Percentiles rank a stretch among this genome's conserved stretches.
Conservation (phyloP, 2,888 invertebrate genomes). For the Orthosia gothica region DNA sequence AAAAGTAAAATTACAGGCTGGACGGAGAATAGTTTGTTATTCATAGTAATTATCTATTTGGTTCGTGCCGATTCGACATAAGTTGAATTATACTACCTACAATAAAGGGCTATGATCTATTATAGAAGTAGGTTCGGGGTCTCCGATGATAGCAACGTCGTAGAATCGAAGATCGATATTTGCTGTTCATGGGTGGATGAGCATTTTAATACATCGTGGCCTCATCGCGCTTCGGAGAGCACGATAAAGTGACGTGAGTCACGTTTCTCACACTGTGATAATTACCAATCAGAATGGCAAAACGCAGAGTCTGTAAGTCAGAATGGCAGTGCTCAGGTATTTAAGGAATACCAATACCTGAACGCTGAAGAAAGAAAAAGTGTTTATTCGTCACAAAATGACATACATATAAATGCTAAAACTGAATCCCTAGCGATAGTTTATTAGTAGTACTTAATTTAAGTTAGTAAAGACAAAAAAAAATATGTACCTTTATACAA, state of each 20-base stretch:
- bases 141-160: not conserved
- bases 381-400: no score
- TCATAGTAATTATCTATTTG: not conserved
- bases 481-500: no score
- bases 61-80: not conserved
- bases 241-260: not conserved
- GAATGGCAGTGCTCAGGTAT: not conserved
- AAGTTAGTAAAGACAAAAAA: no score
- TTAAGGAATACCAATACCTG: not conserved
- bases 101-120: not conserved
- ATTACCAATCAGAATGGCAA: not conserved
- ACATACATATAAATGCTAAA: no score
- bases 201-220: constrained; percentile 34
- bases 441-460: no score
- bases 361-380: no score
- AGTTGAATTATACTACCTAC: not conserved
- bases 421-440: no score
- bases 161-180: constrained; percentile 29
- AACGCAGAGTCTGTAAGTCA: not conserved
- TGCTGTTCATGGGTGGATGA: constrained; percentile 28
- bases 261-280: not conserved
- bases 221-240: constrained; percentile 17
- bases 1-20: no score
- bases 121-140: not conserved
- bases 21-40: no score